Percentiles rank a stretch among this genome's conserved stretches.
These are phyloP conservation scores for Leuctra nigra DNA, from an alignment of 2,888 invertebrate genomes.

Conservation along the genomic window DNA sequence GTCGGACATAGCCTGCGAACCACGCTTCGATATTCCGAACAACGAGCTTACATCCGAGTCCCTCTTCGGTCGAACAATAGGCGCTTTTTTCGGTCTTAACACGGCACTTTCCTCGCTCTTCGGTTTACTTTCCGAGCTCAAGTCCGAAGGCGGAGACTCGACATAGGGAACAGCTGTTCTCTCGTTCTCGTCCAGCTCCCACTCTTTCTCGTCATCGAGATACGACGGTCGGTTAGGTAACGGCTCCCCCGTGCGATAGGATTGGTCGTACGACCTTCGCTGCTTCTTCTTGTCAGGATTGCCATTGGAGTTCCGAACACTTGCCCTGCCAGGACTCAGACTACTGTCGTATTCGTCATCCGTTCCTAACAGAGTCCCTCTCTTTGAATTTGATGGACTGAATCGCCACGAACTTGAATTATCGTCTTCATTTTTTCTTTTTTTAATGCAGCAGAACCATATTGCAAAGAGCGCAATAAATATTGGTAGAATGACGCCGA, in stretches of 20 bases:
- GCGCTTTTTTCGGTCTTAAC: neutral
- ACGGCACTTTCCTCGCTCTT: neutral
- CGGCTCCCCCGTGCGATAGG: slow-evolving; percentile 80
- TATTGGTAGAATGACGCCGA: slow-evolving; percentile 62
- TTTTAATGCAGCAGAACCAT: slow-evolving; percentile 10
- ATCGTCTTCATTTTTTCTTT: slow-evolving; percentile 1
- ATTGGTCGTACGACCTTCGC: slow-evolving; percentile 69
- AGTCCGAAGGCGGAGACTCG: slow-evolving; percentile 20
- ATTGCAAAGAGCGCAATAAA: slow-evolving; percentile 36
- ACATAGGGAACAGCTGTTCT: neutral
- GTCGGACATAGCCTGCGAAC: neutral
- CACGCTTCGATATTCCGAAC: neutral
- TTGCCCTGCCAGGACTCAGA: neutral
- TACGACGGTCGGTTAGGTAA: slow-evolving; percentile 63
- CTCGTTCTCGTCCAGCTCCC: slow-evolving; percentile 64
- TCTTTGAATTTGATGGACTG: neutral
- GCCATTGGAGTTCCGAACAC: slow-evolving; percentile 5
- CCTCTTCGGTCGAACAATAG: neutral
- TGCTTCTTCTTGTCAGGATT: slow-evolving; percentile 44
- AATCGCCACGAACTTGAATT: slow-evolving; percentile 9
- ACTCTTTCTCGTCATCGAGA: slow-evolving; percentile 74
- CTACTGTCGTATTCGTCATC: slow-evolving; percentile 4
- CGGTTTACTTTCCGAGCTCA: slow-evolving; percentile 6
- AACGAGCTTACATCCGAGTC: neutral
- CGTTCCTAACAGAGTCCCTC: neutral